Evolutionary conservation across 2,797 vertebrate species (phyloP).

Genomic region (Taenioides sp.): DNA sequence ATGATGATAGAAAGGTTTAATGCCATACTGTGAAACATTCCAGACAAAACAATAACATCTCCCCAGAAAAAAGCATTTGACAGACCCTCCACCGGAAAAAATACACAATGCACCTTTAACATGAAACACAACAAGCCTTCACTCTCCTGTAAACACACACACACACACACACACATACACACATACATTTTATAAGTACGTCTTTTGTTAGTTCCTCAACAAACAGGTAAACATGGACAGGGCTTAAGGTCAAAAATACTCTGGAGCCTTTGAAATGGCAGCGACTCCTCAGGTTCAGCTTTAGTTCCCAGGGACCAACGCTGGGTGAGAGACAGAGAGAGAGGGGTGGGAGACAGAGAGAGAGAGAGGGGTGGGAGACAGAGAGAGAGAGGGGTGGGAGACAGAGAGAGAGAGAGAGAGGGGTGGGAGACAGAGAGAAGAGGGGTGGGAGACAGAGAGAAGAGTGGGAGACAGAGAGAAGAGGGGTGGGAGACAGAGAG

Average conservation of each 20-base stretch:
- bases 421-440: no score
- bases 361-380: no score
- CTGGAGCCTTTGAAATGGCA: slow-evolving; percentile 73
- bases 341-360: not conserved
- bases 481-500: no score
- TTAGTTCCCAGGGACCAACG: slow-evolving; percentile 51
- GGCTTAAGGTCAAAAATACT: slow-evolving; percentile 54
- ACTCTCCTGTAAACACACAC: slow-evolving; percentile 21
- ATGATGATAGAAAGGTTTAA: no score
- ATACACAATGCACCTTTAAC: slow-evolving; percentile 27
- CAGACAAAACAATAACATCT: no score
- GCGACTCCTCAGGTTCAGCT: slow-evolving; percentile 65
- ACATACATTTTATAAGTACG: slow-evolving; percentile 42
- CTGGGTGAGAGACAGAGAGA: not conserved
- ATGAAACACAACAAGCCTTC: slow-evolving; percentile 40
- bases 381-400: no score
- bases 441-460: not conserved
- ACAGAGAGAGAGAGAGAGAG: not conserved
- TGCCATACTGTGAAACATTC: no score
- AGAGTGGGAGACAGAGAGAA: no score
- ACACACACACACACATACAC: slow-evolving; percentile 11
- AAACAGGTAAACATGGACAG: slow-evolving; percentile 59
- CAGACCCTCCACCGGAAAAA: no score
- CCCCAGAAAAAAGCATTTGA: no score
- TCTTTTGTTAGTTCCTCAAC: slow-evolving; percentile 26